phyloP scores from a whole-genome alignment of 2,797 vertebrate species.

The Semaprochilodus insignis region DNA sequence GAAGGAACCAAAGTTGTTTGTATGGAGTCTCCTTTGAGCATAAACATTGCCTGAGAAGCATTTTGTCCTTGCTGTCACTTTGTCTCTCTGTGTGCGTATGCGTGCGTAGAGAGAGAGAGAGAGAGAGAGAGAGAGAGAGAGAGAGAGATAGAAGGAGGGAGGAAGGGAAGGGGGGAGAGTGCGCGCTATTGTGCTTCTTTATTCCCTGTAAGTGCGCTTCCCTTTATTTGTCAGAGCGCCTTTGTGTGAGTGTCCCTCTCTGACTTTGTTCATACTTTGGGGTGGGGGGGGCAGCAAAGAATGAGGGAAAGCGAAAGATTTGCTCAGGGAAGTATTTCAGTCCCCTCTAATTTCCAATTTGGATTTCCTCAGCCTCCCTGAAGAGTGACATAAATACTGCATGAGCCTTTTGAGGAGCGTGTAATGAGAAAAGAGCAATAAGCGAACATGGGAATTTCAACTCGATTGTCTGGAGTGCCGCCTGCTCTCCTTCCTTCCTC shows the following conservation, averaged over 20 bases:
- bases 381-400: constrained; percentile 56
- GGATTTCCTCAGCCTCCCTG: constrained; percentile 58
- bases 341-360: constrained; percentile 58
- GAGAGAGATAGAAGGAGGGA: background rate
- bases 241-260: constrained; percentile 41
- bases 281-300: constrained; percentile 17
- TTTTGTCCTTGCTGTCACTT: constrained; percentile 58
- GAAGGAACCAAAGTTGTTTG: constrained; percentile 61
- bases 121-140: constrained; percentile 9
- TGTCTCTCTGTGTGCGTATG: constrained; percentile 10
- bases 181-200: constrained; percentile 15
- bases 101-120: constrained; percentile 1
- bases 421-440: constrained; percentile 65
- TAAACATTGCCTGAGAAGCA: constrained; percentile 51
- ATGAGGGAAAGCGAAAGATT: constrained; percentile 33
- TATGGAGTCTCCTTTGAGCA: constrained; percentile 55
- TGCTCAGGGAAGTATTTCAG: constrained; percentile 42
- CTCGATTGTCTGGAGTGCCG: constrained; percentile 59
- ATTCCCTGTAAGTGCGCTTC: constrained; percentile 39
- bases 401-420: constrained; percentile 59
- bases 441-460: constrained; percentile 56
- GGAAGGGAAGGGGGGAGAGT: background rate
- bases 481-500: constrained; percentile 20
- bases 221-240: constrained; percentile 42
- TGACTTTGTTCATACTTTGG: constrained; percentile 47